Evolutionary conservation across 1,140 invertebrate species (phyloP), one percentile per base, ranked within the genome.

Genomic region (Drosophila repleta): DNA sequence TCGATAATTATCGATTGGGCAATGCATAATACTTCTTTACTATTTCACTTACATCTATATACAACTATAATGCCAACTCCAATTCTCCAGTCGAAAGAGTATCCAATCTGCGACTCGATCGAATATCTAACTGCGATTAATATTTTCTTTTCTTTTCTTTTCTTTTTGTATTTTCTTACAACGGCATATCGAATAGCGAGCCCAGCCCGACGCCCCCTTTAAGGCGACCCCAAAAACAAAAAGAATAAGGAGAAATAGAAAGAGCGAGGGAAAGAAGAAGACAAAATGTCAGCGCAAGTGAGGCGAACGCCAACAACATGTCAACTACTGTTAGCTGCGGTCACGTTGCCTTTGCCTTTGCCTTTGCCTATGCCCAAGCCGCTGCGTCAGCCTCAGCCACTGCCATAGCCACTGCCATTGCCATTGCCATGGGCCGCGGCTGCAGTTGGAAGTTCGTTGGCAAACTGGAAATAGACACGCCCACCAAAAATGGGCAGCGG

Each of bases 311-410:
- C 74, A 77, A 85, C 73, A 72, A 88, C 72, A 88, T 88, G 82
- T 87, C 83, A 88, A 82, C 82, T 72, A 82, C 82, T 80, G 83
- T 87, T 87, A 82, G 67, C 77, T 85, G 81, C 65, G 81, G 81
- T 85, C 81, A 81, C 66, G 77, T 67, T 79, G 76, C 72, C 53
- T 45, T 49, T 32, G n/a, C 26, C 49, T 17, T n/a, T 39, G 18
- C 15, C 39, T 43, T 4, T 29, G 26, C 26, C 26, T 10, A 37
- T 3, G 10, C 35, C 10, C 13, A 41, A 15, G 39, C 39, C 15
- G 6, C 39, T 43, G 39, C 8, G 64, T 64, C 62, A 75, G 70
- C 70, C 45, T 46, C 45, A 0, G 41, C 41, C 39, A 21, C n/a
- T 46, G 43, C 17, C 64, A 64, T 58, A 75, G 66, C 64, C 45